Percentiles rank a stretch among this genome's conserved stretches.
Evolutionary conservation across 35 echinoderm and acorn worm genomes (phyloP).

Genomic region (Holothuria glaberrima): DNA sequence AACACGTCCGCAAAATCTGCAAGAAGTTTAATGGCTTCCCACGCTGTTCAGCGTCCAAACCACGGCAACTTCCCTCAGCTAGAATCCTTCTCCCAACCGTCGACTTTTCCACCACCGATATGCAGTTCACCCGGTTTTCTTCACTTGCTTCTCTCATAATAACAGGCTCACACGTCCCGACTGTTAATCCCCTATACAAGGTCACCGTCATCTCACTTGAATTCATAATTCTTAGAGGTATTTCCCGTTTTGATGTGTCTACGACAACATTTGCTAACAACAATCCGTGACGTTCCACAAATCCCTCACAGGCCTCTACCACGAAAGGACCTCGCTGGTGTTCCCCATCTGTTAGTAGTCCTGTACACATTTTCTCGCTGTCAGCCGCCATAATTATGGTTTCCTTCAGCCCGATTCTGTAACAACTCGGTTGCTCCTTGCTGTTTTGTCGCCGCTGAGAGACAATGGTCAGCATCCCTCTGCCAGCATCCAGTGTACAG

Average conservation of each 20-base stretch:
- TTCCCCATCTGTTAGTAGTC: no score
- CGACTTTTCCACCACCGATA: not conserved
- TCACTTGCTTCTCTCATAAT: not conserved
- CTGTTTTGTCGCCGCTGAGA: not conserved
- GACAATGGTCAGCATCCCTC: not conserved
- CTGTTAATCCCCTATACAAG: no score
- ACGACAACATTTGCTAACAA: slow-evolving; percentile 6
- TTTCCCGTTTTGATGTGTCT: not conserved
- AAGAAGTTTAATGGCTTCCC: not conserved
- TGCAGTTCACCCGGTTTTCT: not conserved
- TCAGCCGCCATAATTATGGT: no score
- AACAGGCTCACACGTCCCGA: slow-evolving; percentile 1
- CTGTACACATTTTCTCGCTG: no score
- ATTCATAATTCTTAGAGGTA: not conserved
- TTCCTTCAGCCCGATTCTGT: not conserved
- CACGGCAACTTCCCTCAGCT: slow-evolving; percentile 6
- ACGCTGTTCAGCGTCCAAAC: not conserved
- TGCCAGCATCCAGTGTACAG: slow-evolving; percentile 17
- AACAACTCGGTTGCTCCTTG: not conserved
- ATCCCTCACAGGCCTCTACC: not conserved
- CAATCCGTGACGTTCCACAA: slow-evolving; percentile 20
- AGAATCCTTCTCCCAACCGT: not conserved
- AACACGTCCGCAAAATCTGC: not conserved
- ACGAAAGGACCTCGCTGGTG: not conserved
- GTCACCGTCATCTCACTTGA: not conserved